Base-by-base conservation (phyloP, 2,797 vertebrate species). In the Scleropages formosus region DNA sequence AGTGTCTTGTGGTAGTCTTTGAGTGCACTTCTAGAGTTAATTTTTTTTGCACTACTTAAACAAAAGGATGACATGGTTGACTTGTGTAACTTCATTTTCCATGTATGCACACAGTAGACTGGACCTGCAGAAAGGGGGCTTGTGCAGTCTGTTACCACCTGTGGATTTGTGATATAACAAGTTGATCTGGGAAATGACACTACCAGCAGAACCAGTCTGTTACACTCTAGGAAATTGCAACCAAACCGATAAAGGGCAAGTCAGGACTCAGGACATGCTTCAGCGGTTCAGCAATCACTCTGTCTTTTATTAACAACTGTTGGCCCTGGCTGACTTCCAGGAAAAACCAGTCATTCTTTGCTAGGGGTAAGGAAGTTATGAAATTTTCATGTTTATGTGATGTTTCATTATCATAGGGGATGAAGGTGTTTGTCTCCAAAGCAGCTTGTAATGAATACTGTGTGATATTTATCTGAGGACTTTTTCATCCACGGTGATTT, bases 291-390 rank as follows among this genome's bases (percentile, higher is more conserved):
- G n/a, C 3, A n/a, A 53, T 8, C 39, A 31, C 31, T 53, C 7
- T 72, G 16, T 72, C 26, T 46, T 60, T 60, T 9, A 16, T 3
- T 15, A 58, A 22, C 4, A 31, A 59, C 26, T 51, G 51, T 56
- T 7, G 24, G 49, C 26, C 51, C 51, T 26, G 51, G 69, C 51
- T 15, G 8, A 49, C 51, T 13, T 56, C 69, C 69, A 71, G 51
- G 53, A 71, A 39, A 71, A 56, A 22, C 56, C 49, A 71, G 27
- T 71, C 51, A 59, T 71, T 26, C 18, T 39, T 15, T 56, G 27
- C 26, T 47, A 53, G 69, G 18, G 69, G 49, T n/a, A n/a, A 56
- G 26, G 51, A 59, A 58, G 27, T 9, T 56, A 26, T 49, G 69
- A 59, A 56, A 20, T 47, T 31, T n/a, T n/a, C n/a, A n/a, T 39